A percentile compares a stretch with the other conserved stretches of the same genome.
phyloP scores from a whole-genome alignment of 2,797 vertebrate genomes.

The Falco cherrug region DNA sequence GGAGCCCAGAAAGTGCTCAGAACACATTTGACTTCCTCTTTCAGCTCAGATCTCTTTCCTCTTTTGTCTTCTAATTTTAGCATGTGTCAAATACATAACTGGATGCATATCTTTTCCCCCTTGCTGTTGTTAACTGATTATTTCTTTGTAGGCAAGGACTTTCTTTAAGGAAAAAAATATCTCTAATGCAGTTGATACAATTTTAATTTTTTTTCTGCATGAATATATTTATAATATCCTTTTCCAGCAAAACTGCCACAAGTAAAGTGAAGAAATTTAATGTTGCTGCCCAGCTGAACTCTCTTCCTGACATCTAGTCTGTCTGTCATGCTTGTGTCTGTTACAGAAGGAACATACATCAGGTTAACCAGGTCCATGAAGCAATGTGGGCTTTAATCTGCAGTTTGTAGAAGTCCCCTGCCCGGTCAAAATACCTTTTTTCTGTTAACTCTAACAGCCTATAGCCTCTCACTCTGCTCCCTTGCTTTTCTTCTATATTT shows the following conservation, averaged over 20 bases:
- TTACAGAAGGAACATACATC: background rate
- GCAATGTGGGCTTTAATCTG: constrained; percentile 19
- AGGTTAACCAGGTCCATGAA: background rate
- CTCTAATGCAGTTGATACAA: background rate
- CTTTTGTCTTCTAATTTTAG: background rate
- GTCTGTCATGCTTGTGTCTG: background rate
- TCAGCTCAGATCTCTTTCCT: background rate
- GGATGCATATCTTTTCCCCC: background rate
- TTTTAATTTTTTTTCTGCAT: background rate
- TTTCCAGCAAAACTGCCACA: background rate
- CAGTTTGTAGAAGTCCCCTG: background rate
- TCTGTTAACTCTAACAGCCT: background rate
- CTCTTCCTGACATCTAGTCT: background rate
- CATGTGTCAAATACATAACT: background rate
- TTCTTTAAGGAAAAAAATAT: background rate
- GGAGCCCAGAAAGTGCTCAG: background rate
- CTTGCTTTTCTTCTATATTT: background rate
- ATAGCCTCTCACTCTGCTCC: background rate
- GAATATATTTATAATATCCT: background rate
- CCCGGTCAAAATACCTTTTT: background rate
- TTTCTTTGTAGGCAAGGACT: background rate
- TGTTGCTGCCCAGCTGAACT: background rate
- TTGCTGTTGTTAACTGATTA: background rate
- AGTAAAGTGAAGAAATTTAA: background rate
- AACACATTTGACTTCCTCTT: background rate